Conservation (phyloP, 2,113 vertebrate species). For the Oplegnathus fasciatus region DNA sequence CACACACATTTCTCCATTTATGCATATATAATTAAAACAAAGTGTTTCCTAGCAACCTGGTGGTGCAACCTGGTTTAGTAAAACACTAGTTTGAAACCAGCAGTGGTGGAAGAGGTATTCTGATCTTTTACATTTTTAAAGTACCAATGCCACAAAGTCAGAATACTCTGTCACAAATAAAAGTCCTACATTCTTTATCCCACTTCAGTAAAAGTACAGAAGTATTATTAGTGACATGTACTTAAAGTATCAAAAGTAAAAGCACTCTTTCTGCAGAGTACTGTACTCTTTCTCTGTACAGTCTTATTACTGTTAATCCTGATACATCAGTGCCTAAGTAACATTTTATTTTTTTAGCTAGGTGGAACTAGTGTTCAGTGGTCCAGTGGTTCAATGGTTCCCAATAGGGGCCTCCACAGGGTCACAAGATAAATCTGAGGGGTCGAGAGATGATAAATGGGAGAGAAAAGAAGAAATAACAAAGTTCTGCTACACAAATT, state of each 20-base stretch:
- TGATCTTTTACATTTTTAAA: too few relatives aligned
- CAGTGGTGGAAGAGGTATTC: too few relatives aligned
- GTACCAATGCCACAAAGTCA: neutral
- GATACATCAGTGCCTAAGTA: too few relatives aligned
- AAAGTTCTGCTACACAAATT: too few relatives aligned
- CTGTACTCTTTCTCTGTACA: too few relatives aligned
- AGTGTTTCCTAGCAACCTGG: neutral
- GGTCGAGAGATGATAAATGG: neutral
- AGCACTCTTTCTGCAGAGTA: too few relatives aligned
- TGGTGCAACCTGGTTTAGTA: neutral
- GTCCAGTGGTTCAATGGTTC: neutral
- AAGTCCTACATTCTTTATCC: neutral
- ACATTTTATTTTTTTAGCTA: neutral
- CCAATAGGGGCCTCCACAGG: neutral
- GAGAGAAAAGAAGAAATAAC: neutral
- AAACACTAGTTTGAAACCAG: neutral
- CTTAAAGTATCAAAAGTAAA: too few relatives aligned
- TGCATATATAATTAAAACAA: neutral
- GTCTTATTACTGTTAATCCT: too few relatives aligned
- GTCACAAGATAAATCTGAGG: neutral
- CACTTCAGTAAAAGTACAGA: neutral
- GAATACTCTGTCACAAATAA: neutral
- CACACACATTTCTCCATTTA: neutral
- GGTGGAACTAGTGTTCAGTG: neutral
- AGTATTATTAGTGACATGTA: neutral